phyloP scores from a whole-genome alignment of 2,797 vertebrate genomes.

The Phoxinus dragarum region DNA sequence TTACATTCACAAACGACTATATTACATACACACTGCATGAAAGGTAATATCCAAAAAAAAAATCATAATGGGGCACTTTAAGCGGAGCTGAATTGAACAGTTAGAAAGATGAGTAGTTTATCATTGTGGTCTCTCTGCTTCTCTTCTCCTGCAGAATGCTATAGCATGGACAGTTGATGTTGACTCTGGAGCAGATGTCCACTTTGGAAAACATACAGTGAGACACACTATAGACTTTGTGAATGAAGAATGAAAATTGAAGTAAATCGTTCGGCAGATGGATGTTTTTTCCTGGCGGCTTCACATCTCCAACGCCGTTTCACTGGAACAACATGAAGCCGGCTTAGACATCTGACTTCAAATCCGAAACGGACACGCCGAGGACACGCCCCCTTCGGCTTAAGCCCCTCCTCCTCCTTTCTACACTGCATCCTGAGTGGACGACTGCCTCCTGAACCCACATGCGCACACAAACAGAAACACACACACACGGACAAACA shows the following conservation, averaged over 20 bases:
- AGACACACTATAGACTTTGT: conserved; percentile 64
- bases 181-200: conserved; percentile 83
- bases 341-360: conserved; percentile 51
- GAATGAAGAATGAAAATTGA: conserved; percentile 73
- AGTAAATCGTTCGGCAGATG: conserved; percentile 32
- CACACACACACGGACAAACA: conserved; percentile 49
- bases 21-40: not conserved
- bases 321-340: conserved; percentile 57
- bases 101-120: not conserved
- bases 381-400: conserved; percentile 40
- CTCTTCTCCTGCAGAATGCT: conserved; percentile 84
- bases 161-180: conserved; percentile 99
- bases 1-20: not conserved
- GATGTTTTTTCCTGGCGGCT: conserved; percentile 62
- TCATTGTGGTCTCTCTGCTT: not conserved
- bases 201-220: conserved; percentile 62
- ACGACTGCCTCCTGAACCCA: conserved; percentile 31
- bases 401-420: conserved; percentile 49
- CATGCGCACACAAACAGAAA: not conserved
- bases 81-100: not conserved
- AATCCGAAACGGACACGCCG: not conserved
- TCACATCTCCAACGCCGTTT: conserved; percentile 56
- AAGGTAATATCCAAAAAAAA: not conserved
- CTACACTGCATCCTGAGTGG: conserved; percentile 49
- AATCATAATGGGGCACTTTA: not conserved